phyloP scores from a whole-genome alignment of 2,888 invertebrate genomes.

The Amorpha juglandis region DNA sequence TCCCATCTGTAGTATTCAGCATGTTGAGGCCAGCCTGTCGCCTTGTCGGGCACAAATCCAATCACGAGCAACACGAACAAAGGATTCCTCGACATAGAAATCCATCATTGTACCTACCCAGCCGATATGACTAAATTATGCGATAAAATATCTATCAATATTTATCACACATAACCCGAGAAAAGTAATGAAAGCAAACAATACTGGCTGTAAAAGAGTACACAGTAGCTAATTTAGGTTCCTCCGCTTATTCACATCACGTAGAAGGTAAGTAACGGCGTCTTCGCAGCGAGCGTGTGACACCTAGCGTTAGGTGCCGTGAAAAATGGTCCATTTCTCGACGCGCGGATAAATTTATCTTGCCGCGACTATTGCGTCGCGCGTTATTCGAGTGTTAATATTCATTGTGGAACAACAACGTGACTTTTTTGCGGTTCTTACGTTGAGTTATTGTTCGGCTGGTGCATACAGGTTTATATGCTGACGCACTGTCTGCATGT shows the following conservation, averaged over 20 bases:
- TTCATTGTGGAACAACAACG: constrained; percentile 74
- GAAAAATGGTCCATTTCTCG: constrained; percentile 79
- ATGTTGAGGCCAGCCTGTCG: not conserved
- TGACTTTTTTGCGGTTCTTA: constrained; percentile 36
- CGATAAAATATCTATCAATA: not conserved
- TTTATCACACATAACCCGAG: not conserved
- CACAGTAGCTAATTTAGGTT: constrained; percentile 64
- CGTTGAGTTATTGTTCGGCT: constrained; percentile 28
- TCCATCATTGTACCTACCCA: not conserved
- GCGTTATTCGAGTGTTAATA: constrained; percentile 79
- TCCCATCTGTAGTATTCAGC: not conserved
- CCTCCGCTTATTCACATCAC: constrained; percentile 72
- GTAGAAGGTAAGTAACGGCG: constrained; percentile 74
- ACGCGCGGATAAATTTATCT: constrained; percentile 81
- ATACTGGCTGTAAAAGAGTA: constrained; percentile 37
- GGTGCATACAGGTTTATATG: constrained; percentile 1
- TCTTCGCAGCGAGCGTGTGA: constrained; percentile 69
- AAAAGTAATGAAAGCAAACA: constrained; percentile 33
- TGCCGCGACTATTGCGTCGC: constrained; percentile 68
- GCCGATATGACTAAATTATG: not conserved
- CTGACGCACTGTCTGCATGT: constrained; percentile 10
- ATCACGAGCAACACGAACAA: not conserved
- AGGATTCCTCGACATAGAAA: not conserved
- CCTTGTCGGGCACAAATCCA: constrained; percentile 8
- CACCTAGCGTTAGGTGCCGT: constrained; percentile 77